Base-by-base conservation (phyloP, 2,888 invertebrate genomes). In the Polyommatus iphigenia region DNA sequence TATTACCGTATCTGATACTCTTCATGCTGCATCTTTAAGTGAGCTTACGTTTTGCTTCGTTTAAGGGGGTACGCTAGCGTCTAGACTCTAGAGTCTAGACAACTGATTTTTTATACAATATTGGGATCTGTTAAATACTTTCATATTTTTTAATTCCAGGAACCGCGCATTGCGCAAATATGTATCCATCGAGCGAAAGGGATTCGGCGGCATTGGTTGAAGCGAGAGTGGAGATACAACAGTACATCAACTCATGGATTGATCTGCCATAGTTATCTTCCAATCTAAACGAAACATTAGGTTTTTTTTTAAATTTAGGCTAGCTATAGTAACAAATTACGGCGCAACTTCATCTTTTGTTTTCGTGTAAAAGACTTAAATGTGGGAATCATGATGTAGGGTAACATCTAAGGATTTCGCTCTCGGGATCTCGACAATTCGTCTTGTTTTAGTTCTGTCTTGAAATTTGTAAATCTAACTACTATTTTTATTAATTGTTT, bases 121-220 rank as follows among this genome's bases (percentile, higher is more conserved):
- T 32, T 32, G 32, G 32, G 32, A 3, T 32, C 32, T 32, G 3
- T 32, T 32, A 32, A 32, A 62, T 20, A 20, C 62, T 13, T 59
- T 8, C 59, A 59, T 62, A 24, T 24, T 62, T 77, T 72, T 77
- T 36, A 24, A 7, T 46, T 76, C 10, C 78, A 97, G 98, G 98
- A 67, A 98, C 98, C n/a, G 98, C 98, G 7, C 98, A 99, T 88
- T 99, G 98, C 89, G 98, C 98, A 0, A 97, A 98, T 87, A 98
- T 98, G 98, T 98, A 98, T 87, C 98, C 98, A 46, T 91, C 96
- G 7, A 91, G 95, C 8, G 91, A 94, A 0, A 87, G 91, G 0
- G 98, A 99, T 90, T 90, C 95, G 5, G 95, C 96, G 0, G 95
- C 96, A 78, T 91, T 98, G 79, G 94, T 92, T 57, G 93, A 93